Evolutionary conservation across 30 jellyfish, hydroid and myxozoan genomes (phyloP).

Genomic region (Chrysaora quinquecirrha): DNA sequence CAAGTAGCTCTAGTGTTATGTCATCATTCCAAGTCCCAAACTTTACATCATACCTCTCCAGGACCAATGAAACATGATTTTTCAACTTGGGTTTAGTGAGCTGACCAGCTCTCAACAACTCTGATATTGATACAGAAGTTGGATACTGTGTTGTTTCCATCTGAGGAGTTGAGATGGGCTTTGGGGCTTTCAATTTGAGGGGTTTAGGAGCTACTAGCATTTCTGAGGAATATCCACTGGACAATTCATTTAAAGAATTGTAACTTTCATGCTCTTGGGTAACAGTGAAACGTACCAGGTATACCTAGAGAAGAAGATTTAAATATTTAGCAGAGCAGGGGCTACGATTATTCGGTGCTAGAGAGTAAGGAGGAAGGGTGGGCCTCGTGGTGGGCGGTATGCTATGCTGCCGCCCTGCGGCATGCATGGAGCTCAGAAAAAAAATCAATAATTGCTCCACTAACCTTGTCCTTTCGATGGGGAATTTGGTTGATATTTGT

Average conservation of each 20-base stretch:
- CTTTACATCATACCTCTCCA: neutral
- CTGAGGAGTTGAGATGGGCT: neutral
- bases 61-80: neutral
- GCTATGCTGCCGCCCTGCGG: slow-evolving; percentile 6
- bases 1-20: neutral
- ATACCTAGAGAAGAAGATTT: too few species aligned
- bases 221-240: neutral
- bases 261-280: neutral
- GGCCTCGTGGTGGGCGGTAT: slow-evolving; percentile 7
- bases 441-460: neutral
- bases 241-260: too few species aligned
- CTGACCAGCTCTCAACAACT: neutral
- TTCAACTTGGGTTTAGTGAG: neutral
- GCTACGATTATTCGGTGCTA: too few species aligned
- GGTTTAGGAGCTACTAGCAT: neutral
- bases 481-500: slow-evolving; percentile 2
- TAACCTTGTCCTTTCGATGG: slow-evolving; percentile 19
- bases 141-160: neutral
- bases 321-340: too few species aligned
- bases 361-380: too few species aligned
- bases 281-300: neutral
- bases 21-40: neutral
- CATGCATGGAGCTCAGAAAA: neutral
- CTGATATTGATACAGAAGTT: neutral
- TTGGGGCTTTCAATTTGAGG: neutral